Evolutionary conservation across 2,797 vertebrate species (phyloP), one percentile per base, ranked within the genome.

Genomic region (Coccyzus lansbergi): DNA sequence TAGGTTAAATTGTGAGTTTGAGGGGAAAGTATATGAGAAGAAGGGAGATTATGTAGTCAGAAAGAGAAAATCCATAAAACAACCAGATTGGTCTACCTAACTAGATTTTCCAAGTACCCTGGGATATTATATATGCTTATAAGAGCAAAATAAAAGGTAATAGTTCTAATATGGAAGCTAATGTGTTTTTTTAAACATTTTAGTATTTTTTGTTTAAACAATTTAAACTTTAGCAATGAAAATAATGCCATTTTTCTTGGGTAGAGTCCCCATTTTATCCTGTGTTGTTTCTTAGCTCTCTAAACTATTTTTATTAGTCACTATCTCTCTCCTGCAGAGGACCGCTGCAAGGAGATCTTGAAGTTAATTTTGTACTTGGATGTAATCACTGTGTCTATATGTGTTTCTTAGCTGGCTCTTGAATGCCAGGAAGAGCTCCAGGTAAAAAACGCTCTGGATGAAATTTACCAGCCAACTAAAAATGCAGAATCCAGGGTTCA

Each of bases 11-110:
- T 42, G 24, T 7, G 16, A 11, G 16, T 5, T 6, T 10, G 6
- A 3, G 3, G 19, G n/a, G 18, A 15, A 64, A 53, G 16, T 46
- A 33, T 80, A 24, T 48, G 25, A 82, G 18, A 52, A 58, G 14
- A 71, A 64, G 13, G 53, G 20, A 90, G 42, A 59, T 84, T 84
- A 86, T 85, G 85, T 56, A 75, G 38, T 82, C 24, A 71, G 48
- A 88, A 52, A 69, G 83, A 84, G 29, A 38, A 70, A 86, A 70
- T 89, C 49, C 53, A 36, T 51, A 59, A 68, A 78, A 58, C 19
- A 38, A 38, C 76, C 46, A 51, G 51, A 55, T 59, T 70, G 49
- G 8, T 83, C 31, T 90, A 46, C 53, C 79, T 79, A 88, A 67
- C n/a, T 88, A 69, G 10, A 15, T 70, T 90, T 15, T 72, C 33